Evolutionary conservation across 2,113 vertebrate genomes (phyloP), one percentile per base, ranked within the genome.

Genomic region (Tragelaphus imberbis): DNA sequence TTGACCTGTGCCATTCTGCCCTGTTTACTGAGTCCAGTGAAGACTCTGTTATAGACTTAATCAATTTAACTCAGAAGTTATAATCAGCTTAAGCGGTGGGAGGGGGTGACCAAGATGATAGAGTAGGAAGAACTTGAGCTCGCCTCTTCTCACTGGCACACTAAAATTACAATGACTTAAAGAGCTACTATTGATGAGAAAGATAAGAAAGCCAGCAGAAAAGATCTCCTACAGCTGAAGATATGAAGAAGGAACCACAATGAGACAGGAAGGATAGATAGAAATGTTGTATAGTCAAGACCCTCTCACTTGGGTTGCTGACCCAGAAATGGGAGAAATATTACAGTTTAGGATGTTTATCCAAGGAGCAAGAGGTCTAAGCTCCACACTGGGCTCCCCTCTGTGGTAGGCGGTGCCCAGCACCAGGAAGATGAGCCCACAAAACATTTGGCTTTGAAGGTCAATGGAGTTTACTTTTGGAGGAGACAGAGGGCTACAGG

Each of bases 211-310:
- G n/a, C 12, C 33, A 56, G 53, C 51, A 84, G 81, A 36, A 36
- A 84, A 84, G 33, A 84, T 84, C 10, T 23, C 80, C 33, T 36
- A 36, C 53, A 56, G 23, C 81, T 56, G 23, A 56, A 36, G 33
- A 36, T 84, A 56, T 56, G 33, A 56, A 56, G 49, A n/a, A 10
- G 53, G 81, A 84, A 56, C 21, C 53, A 56, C 33, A 82, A 23
- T 0, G 7, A 84, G 21, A 84, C 33, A 55, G 51, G 33, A 1
- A 84, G 21, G 12, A 15, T 21, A 12, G 11, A 21, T 9, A 25
- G 33, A 56, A 25, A 84, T 25, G 33, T 4, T 12, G 11, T 36
- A 13, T 15, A 36, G 81, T 25, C 21, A 84, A 56, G 81, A 84
- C 12, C 7, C 53, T 33, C 11, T 51, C 47, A 81, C 28, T 11